These are phyloP conservation scores for Diplosoma virens DNA, from an alignment of 23 tunicate genomes.

Conservation along the genomic window DNA sequence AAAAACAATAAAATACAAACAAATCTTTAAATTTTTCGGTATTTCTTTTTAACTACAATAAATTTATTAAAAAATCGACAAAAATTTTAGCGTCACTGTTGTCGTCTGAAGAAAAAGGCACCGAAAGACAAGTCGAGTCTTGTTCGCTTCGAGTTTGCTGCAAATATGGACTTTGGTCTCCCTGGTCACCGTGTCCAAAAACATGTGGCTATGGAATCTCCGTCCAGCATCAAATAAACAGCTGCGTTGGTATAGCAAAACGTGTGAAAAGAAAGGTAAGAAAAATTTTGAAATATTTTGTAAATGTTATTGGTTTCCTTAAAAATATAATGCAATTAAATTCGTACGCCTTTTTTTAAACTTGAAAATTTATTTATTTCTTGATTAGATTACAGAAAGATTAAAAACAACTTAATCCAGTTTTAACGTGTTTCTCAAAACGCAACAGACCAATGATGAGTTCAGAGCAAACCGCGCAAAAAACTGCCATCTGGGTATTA, in stretches of 20 bases:
- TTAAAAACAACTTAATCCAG: too few species aligned
- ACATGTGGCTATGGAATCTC: conserved; percentile 66
- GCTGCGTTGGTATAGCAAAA: conserved; percentile 15
- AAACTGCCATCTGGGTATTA: too few species aligned
- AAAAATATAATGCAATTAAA: too few species aligned
- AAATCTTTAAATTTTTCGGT: background rate
- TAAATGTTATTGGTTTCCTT: too few species aligned
- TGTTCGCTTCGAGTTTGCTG: conserved; percentile 77
- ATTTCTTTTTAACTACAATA: background rate
- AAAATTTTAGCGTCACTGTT: background rate
- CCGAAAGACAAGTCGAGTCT: conserved; percentile 4
- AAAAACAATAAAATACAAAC: background rate
- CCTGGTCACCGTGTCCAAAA: conserved; percentile 74
- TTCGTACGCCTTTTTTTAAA: too few species aligned
- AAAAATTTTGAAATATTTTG: too few species aligned
- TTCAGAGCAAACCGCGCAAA: too few species aligned
- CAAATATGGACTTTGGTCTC: conserved; percentile 48
- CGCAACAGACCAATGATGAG: too few species aligned
- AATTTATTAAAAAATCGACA: too few species aligned
- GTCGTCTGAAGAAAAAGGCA: background rate
- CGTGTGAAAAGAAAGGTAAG: conserved; percentile 9
- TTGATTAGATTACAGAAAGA: too few species aligned
- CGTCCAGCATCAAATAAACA: conserved; percentile 9
- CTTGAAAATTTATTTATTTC: too few species aligned
- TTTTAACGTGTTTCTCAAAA: too few species aligned